Percentiles rank a stretch among this genome's conserved stretches.
Evolutionary conservation across 2,797 vertebrate species (phyloP).

Genomic region (Siniperca obscura): DNA sequence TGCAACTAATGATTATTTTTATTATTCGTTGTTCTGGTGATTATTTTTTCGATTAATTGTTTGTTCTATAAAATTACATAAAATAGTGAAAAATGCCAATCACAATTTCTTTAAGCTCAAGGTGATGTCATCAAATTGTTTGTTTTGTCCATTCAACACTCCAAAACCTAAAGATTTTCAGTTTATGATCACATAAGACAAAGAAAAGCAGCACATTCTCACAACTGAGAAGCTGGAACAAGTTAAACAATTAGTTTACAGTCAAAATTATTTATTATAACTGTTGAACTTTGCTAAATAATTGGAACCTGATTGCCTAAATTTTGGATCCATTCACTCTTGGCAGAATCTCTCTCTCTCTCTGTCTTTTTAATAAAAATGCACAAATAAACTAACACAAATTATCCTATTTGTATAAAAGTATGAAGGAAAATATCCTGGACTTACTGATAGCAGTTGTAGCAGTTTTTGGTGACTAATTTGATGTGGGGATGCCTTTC

Average conservation of each 20-base stretch:
- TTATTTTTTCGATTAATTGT: background rate
- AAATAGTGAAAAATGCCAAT: background rate
- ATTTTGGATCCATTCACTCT: background rate
- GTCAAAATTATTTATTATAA: background rate
- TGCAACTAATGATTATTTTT: background rate
- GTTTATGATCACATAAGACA: background rate
- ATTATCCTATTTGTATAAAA: background rate
- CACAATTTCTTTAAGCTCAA: background rate
- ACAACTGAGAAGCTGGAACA: background rate
- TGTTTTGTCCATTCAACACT: background rate
- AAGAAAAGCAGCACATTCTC: background rate
- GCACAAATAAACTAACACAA: background rate
- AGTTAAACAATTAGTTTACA: background rate
- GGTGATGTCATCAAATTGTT: background rate
- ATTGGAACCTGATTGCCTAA: background rate
- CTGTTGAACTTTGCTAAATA: too few relatives aligned
- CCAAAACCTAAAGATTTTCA: conserved; percentile 1
- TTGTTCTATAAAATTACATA: background rate
- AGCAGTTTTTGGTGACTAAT: conserved; percentile 86
- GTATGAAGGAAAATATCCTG: background rate
- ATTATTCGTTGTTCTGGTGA: background rate
- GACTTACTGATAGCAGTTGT: conserved; percentile 91
- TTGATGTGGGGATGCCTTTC: background rate
- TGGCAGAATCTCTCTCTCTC: background rate
- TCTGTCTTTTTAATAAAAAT: background rate